These are phyloP conservation scores for Melipona quadrifasciata DNA, from an alignment of 1,140 invertebrate genomes.

Conservation along the genomic window DNA sequence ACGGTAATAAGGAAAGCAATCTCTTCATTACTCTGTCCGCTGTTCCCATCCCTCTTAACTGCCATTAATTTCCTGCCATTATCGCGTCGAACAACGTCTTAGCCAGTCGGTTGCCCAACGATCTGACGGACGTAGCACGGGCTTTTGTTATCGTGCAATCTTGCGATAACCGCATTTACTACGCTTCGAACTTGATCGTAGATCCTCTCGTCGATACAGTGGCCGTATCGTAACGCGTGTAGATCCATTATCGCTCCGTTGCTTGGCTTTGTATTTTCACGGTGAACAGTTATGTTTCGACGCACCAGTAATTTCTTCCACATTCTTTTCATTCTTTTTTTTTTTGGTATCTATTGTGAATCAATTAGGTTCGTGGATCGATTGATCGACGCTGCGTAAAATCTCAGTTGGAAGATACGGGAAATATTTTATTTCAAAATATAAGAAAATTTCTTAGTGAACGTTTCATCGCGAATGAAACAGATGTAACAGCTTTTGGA, in stretches of 20 bases:
- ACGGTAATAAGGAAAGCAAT: slow-evolving; percentile 64
- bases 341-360: neutral
- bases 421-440: too few species aligned
- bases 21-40: slow-evolving; percentile 54
- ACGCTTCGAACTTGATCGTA: slow-evolving; percentile 26
- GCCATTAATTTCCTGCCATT: slow-evolving; percentile 64
- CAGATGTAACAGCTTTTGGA: too few species aligned
- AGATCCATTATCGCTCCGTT: slow-evolving; percentile 5
- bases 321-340: too few species aligned
- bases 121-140: slow-evolving; percentile 21
- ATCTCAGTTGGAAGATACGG: too few species aligned
- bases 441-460: too few species aligned
- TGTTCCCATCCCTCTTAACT: slow-evolving; percentile 15
- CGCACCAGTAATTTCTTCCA: neutral
- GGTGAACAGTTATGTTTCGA: neutral
- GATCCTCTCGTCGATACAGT: slow-evolving; percentile 8
- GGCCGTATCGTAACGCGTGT: neutral
- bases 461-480: too few species aligned
- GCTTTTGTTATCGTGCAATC: slow-evolving; percentile 42
- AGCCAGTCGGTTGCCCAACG: slow-evolving; percentile 45
- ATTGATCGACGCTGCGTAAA: too few species aligned
- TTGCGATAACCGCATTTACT: neutral
- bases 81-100: slow-evolving; percentile 54
- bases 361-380: too few species aligned
- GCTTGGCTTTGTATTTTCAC: neutral